Evolutionary conservation across 37 sponge, comb jelly and placozoan species (phyloP).

Genomic region (Mnemiopsis leidyi): DNA sequence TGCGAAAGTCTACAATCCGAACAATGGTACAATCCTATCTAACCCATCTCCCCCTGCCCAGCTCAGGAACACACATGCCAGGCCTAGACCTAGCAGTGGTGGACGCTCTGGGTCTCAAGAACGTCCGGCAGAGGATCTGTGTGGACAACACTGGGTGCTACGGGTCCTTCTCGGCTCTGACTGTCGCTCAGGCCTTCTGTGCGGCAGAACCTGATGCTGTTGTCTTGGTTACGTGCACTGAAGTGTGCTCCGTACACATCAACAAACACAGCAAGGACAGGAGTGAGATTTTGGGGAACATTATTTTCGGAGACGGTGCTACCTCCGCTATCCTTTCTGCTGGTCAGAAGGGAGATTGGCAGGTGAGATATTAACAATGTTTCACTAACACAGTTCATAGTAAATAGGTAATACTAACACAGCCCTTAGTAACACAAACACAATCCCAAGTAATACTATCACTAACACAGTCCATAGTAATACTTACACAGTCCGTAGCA

Average conservation of each 20-base stretch:
- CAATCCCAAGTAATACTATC: no score
- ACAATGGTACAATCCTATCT: no score
- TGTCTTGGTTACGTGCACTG: conserved; percentile 46
- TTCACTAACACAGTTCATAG: no score
- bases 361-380: no score
- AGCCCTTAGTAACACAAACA: no score
- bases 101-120: conserved; percentile 37
- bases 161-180: conserved; percentile 50
- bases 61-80: conserved; percentile 65
- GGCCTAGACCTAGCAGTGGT: conserved; percentile 52
- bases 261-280: conserved; percentile 42
- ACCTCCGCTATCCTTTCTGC: conserved; percentile 51
- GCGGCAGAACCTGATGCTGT: conserved; percentile 29
- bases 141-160: conserved; percentile 62
- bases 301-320: conserved; percentile 51
- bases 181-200: conserved; percentile 63
- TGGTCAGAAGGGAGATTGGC: conserved; percentile 49
- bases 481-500: no score
- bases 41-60: not conserved
- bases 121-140: conserved; percentile 57
- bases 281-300: conserved; percentile 53
- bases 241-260: conserved; percentile 62
- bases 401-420: no score
- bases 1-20: no score
- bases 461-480: no score